phyloP scores from a whole-genome alignment of 2,113 vertebrate genomes.

The Lepidiolamprologus cunningtoni region DNA sequence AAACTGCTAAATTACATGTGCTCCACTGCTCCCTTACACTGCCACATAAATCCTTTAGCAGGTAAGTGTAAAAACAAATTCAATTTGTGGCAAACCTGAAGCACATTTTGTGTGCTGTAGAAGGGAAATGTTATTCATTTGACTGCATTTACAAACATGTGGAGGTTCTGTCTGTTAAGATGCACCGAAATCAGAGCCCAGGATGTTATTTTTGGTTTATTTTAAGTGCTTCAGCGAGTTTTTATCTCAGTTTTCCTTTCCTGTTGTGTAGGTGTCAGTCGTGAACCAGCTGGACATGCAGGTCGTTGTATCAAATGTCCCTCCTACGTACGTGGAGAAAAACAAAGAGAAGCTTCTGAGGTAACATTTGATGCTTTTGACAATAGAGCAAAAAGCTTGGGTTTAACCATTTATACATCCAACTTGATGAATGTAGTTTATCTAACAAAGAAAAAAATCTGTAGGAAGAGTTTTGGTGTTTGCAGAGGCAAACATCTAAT shows the following conservation, averaged over 20 bases:
- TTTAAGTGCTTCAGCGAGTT: background rate
- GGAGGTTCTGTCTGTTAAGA: background rate
- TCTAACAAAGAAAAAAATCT: background rate
- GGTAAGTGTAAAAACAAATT: background rate
- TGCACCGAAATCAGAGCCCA: background rate
- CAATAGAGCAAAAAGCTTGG: background rate
- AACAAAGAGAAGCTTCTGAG: slow-evolving; percentile 89
- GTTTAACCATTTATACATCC: background rate
- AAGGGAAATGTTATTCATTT: background rate
- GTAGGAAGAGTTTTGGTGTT: background rate
- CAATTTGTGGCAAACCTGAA: background rate
- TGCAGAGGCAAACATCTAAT: background rate
- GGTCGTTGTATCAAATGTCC: slow-evolving; percentile 93
- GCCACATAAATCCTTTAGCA: background rate
- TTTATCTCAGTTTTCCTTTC: background rate
- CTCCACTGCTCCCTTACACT: background rate
- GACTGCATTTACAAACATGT: background rate
- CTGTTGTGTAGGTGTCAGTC: slow-evolving; percentile 83
- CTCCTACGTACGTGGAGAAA: slow-evolving; percentile 92
- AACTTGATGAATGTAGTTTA: background rate
- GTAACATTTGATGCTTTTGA: slow-evolving; percentile 55
- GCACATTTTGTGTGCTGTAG: background rate
- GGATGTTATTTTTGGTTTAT: background rate
- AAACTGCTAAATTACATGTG: background rate
- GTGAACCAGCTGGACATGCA: slow-evolving; percentile 99